Conservation (phyloP, 2,797 vertebrate species). For the Acanthurus leucopareius region DNA sequence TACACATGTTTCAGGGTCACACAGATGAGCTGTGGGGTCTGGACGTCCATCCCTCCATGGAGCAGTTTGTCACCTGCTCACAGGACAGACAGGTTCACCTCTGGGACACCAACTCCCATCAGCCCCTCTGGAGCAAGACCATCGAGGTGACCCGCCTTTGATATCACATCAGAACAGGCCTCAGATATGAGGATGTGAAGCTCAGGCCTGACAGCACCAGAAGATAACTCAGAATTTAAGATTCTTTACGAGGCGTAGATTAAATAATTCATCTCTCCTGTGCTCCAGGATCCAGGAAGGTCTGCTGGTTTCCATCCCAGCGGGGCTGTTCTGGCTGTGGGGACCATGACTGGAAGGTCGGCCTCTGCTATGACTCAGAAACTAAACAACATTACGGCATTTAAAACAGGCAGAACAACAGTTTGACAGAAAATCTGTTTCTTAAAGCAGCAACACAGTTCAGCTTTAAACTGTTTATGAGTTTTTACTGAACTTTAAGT, state of each 20-base stretch:
- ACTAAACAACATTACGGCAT: background rate
- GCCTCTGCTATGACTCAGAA: background rate
- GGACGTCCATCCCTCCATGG: constrained; percentile 88
- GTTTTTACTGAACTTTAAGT: background rate
- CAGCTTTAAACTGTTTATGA: background rate
- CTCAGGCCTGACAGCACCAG: background rate
- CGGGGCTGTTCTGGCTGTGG: constrained; percentile 90
- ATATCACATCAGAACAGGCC: background rate
- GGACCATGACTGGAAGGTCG: constrained; percentile 92
- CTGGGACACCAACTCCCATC: constrained; percentile 89
- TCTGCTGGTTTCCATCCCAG: constrained; percentile 92
- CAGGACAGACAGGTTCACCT: constrained; percentile 92
- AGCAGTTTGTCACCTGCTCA: constrained; percentile 91
- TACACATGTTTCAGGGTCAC: constrained; percentile 86
- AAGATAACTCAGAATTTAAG: background rate
- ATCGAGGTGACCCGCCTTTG: constrained; percentile 84
- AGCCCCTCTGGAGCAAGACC: constrained; percentile 91
- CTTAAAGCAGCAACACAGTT: background rate
- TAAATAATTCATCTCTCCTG: background rate
- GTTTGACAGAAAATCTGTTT: background rate
- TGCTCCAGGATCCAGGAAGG: constrained; percentile 87
- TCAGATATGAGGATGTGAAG: background rate
- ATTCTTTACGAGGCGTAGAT: background rate
- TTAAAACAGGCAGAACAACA: background rate
- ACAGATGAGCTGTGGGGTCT: constrained; percentile 95